Evolutionary conservation across 1,140 invertebrate species (phyloP).

Genomic region (Capitella teleta): DNA sequence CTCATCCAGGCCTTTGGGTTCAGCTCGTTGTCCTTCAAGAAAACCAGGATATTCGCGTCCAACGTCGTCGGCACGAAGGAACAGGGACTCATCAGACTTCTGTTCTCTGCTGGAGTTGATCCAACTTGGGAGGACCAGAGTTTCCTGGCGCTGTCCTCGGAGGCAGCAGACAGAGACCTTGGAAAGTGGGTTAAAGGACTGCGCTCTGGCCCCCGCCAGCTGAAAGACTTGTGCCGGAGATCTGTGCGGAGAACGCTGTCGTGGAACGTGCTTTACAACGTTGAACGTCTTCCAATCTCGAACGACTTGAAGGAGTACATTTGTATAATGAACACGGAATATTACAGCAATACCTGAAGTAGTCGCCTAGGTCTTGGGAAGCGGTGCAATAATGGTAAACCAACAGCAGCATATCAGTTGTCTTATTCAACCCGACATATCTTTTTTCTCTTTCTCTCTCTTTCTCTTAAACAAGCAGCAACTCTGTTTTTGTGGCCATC

Average conservation of each 20-base stretch:
- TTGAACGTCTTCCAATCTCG: slow-evolving; percentile 6
- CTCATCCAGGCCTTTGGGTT: slow-evolving; percentile 11
- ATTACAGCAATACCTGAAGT: slow-evolving; percentile 11
- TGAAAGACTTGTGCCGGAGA: slow-evolving; percentile 7
- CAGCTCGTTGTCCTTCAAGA: not conserved
- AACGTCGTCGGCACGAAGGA: slow-evolving; percentile 1
- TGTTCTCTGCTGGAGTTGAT: slow-evolving; percentile 11
- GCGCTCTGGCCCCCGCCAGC: not conserved
- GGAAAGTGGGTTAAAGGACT: not conserved
- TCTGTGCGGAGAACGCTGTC: slow-evolving; percentile 3
- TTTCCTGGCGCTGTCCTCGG: slow-evolving; percentile 1
- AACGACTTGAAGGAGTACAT: slow-evolving; percentile 11
- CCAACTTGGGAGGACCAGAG: slow-evolving; percentile 7
- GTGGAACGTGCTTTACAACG: slow-evolving; percentile 7
- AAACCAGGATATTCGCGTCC: not conserved
- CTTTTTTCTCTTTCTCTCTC: too few species aligned
- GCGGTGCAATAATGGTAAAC: too few species aligned
- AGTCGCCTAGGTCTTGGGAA: too few species aligned
- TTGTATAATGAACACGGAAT: slow-evolving; percentile 11
- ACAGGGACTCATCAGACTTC: slow-evolving; percentile 6
- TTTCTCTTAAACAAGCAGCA: too few species aligned
- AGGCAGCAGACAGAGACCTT: slow-evolving; percentile 5
- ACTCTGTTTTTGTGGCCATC: too few species aligned
- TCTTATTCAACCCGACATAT: too few species aligned
- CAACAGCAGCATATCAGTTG: too few species aligned